These are phyloP conservation scores for Lathronympha strigana DNA, from an alignment of 2,888 invertebrate genomes.

Conservation along the genomic window DNA sequence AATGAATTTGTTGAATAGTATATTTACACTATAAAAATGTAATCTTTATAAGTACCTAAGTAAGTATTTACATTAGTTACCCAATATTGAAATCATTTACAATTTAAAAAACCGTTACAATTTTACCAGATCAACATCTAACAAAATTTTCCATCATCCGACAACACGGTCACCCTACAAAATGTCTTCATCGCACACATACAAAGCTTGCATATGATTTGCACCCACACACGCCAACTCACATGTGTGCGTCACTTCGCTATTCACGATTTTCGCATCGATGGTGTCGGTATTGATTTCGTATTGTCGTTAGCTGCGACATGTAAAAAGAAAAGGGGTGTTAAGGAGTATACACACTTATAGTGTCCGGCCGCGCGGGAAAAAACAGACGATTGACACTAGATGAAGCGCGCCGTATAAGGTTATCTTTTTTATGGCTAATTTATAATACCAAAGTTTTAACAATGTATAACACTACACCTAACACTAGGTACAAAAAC, in stretches of 20 bases:
- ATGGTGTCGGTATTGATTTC: constrained; percentile 84
- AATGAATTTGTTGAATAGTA: too few relatives aligned
- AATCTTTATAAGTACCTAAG: too few relatives aligned
- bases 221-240: constrained; percentile 57
- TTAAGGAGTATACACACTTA: constrained; percentile 64
- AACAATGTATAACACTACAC: too few relatives aligned
- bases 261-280: constrained; percentile 83
- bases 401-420: constrained; percentile 15
- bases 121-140: not conserved
- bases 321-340: constrained; percentile 82
- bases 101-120: not conserved
- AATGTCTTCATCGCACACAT: constrained; percentile 74
- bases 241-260: constrained; percentile 66
- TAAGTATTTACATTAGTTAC: not conserved
- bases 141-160: constrained; percentile 9
- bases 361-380: constrained; percentile 20
- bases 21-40: too few relatives aligned
- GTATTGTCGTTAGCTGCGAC: constrained; percentile 83
- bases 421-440: not conserved
- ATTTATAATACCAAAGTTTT: not conserved
- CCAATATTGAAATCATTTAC: not conserved
- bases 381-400: constrained; percentile 5
- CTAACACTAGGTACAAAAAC: too few relatives aligned
- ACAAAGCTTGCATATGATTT: constrained; percentile 80
- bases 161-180: constrained; percentile 63